Conservation (phyloP, 2,797 vertebrate genomes). For the Acridotheres tristis region DNA sequence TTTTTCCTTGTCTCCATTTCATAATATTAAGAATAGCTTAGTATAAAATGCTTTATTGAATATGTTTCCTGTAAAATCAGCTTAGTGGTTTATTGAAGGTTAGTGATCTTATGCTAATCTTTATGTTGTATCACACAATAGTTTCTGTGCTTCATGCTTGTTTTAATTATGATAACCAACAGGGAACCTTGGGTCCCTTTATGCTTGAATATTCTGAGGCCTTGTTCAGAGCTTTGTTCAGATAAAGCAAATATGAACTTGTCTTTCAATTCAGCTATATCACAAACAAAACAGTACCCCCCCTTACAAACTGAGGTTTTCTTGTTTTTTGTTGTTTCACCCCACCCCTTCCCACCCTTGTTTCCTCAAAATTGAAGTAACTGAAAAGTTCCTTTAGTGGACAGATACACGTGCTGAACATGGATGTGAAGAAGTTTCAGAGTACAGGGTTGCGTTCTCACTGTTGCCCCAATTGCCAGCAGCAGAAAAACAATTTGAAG, state of each 20-base stretch:
- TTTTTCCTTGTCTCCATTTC: slow-evolving; percentile 11
- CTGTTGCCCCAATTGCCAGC: background rate
- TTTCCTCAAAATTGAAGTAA: background rate
- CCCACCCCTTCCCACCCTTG: background rate
- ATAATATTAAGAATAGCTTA: slow-evolving; percentile 18
- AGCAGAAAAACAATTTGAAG: background rate
- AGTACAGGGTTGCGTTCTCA: background rate
- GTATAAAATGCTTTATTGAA: slow-evolving; percentile 14
- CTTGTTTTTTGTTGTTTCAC: background rate
- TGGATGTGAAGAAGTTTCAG: background rate
- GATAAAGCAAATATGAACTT: background rate
- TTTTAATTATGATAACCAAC: background rate
- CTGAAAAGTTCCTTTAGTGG: background rate
- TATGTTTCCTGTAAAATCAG: slow-evolving; percentile 42
- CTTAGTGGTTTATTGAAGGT: slow-evolving; percentile 10
- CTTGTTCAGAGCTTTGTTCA: background rate
- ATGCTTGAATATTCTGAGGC: background rate
- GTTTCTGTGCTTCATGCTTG: background rate
- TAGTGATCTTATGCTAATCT: background rate
- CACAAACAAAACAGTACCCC: background rate
- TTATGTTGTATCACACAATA: background rate
- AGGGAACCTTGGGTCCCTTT: background rate
- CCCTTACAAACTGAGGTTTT: background rate
- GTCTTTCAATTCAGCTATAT: background rate
- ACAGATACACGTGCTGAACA: background rate